Conservation (phyloP, 2,797 vertebrate genomes). For the Gila robusta region DNA sequence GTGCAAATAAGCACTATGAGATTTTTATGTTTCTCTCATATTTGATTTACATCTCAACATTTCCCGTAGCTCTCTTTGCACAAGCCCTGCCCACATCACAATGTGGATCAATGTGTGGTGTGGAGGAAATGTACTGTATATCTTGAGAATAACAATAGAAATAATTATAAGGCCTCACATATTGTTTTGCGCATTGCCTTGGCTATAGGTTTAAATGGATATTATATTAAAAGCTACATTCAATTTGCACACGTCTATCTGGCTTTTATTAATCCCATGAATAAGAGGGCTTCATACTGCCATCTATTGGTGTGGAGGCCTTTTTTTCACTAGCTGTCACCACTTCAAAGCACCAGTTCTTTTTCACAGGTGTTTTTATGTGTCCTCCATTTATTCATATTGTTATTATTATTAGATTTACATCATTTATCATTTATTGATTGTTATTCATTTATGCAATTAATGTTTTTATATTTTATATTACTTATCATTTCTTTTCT, state of each 20-base stretch:
- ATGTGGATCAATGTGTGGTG: neutral
- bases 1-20: slow-evolving; percentile 38
- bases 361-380: neutral
- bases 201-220: neutral
- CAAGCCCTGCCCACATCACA: neutral
- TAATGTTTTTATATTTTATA: too few relatives aligned
- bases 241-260: too few relatives aligned
- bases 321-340: neutral
- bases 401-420: too few relatives aligned
- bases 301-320: neutral
- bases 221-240: neutral
- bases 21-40: slow-evolving; percentile 26
- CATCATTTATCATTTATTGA: too few relatives aligned
- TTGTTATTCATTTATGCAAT: too few relatives aligned
- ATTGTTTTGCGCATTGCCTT: neutral
- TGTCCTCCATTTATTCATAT: too few relatives aligned
- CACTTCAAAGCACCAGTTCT: neutral
- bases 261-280: neutral
- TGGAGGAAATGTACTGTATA: neutral
- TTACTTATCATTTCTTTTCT: too few relatives aligned
- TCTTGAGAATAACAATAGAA: neutral
- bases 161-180: neutral
- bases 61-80: neutral
- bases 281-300: neutral
- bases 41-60: slow-evolving; percentile 30